Conservation (phyloP, 2,888 invertebrate genomes). For the Nemapogon koenigi region DNA sequence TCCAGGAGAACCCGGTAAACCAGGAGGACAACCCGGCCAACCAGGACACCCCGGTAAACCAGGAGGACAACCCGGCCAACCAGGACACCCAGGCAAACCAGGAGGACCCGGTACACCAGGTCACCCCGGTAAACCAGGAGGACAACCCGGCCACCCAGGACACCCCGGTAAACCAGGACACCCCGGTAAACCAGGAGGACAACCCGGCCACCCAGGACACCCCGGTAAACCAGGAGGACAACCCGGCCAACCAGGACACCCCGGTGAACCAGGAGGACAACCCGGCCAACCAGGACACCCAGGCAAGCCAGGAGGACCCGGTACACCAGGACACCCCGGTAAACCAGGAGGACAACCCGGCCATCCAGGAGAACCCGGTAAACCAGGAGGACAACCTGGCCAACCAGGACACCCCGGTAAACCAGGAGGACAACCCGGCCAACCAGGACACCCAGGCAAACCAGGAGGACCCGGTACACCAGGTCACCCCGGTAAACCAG, state of each 20-base stretch:
- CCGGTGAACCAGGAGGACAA: conserved; percentile 1
- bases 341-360: no score
- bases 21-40: conserved; percentile 6
- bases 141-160: neutral
- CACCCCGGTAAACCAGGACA: neutral
- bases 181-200: neutral
- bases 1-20: conserved; percentile 1
- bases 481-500: neutral
- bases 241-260: neutral
- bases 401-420: conserved; percentile 8
- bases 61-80: conserved; percentile 7
- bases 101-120: conserved; percentile 2
- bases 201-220: neutral
- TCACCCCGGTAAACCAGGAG: neutral
- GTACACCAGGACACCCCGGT: neutral
- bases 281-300: conserved; percentile 7
- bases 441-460: conserved; percentile 5
- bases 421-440: conserved; percentile 8
- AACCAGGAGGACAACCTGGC: conserved; percentile 11
- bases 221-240: neutral
- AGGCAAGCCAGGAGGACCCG: conserved; percentile 3
- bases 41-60: conserved; percentile 7
- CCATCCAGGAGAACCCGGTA: conserved; percentile 1
- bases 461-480: conserved; percentile 9
- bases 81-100: conserved; percentile 6